Conservation (phyloP, 2,113 vertebrate species). For the Dicaeum eximium region DNA sequence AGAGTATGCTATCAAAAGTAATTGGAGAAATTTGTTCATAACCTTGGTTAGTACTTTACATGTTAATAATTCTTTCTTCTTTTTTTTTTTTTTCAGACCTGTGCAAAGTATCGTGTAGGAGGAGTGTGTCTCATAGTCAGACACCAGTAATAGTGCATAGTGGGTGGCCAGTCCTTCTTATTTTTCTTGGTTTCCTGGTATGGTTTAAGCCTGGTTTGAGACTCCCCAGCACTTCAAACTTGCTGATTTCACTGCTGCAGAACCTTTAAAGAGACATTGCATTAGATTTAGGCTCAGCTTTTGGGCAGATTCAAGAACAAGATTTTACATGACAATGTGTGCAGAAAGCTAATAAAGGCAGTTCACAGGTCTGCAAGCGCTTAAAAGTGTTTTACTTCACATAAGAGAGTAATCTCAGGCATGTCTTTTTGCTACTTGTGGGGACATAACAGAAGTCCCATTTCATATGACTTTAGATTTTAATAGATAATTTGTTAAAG, state of each 20-base stretch:
- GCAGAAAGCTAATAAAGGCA: background rate
- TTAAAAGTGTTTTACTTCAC: background rate
- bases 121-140: background rate
- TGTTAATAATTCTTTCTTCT: background rate
- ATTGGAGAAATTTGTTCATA: background rate
- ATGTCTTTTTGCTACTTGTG: background rate
- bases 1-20: background rate
- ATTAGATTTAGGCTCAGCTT: background rate
- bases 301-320: background rate
- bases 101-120: background rate
- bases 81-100: background rate
- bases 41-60: background rate
- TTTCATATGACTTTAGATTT: background rate
- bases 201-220: conserved; percentile 36
- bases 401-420: background rate
- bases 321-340: background rate
- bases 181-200: conserved; percentile 60
- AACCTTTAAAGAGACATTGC: background rate
- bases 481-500: background rate
- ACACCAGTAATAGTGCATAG: conserved; percentile 11
- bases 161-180: conserved; percentile 53
- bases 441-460: background rate
- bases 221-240: conserved; percentile 2
- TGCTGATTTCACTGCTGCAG: conserved; percentile 22
- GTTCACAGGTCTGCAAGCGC: background rate